phyloP scores from a whole-genome alignment of 2,888 invertebrate genomes.

The Heliconius aoede region DNA sequence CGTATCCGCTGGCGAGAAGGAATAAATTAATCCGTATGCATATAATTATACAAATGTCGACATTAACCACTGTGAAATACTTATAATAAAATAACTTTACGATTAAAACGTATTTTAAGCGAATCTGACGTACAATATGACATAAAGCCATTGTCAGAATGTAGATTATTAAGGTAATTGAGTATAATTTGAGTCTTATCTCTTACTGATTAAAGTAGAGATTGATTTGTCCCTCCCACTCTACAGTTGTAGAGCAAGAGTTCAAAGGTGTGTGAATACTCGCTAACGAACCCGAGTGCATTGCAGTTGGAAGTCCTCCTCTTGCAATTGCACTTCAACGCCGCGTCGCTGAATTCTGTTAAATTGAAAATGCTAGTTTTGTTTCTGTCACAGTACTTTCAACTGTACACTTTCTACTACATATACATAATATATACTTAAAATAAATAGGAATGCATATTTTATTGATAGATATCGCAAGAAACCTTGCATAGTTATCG shows the following conservation, averaged over 20 bases:
- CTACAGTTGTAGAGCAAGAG: conserved; percentile 17
- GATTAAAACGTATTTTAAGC: background rate
- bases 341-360: background rate
- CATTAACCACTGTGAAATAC: background rate
- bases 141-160: conserved; percentile 9
- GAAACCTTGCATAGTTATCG: background rate
- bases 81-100: conserved; percentile 3
- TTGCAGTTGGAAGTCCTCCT: conserved; percentile 3
- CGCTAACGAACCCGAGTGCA: conserved; percentile 32
- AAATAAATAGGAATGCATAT: background rate
- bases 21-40: background rate
- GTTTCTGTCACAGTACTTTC: background rate
- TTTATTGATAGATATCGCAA: background rate
- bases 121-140: background rate
- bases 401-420: background rate
- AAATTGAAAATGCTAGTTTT: conserved; percentile 20
- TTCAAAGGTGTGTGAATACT: conserved; percentile 32
- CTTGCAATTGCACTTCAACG: background rate
- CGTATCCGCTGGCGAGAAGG: background rate
- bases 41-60: background rate
- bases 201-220: background rate
- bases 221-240: background rate
- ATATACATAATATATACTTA: background rate
- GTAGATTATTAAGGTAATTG: background rate
- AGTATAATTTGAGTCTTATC: background rate